Evolutionary conservation across 2,888 invertebrate species (phyloP).

Genomic region (Mythimna impura): DNA sequence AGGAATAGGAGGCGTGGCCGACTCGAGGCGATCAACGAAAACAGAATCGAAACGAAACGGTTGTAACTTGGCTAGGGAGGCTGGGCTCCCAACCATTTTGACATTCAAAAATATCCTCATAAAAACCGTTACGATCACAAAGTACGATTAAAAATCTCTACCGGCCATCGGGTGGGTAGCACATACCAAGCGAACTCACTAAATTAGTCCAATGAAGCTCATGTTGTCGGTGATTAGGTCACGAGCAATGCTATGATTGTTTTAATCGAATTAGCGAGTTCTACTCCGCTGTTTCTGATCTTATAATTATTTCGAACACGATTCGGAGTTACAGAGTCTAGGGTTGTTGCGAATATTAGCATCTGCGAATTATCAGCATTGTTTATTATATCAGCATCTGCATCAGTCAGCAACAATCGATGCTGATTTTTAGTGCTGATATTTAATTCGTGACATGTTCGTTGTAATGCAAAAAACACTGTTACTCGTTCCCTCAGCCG

Average conservation of each 20-base stretch:
- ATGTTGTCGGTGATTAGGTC: constrained; percentile 71
- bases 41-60: too few relatives aligned
- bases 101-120: background rate
- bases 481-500: too few relatives aligned
- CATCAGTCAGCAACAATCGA: too few relatives aligned
- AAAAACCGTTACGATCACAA: background rate
- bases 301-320: constrained; percentile 23
- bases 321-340: background rate
- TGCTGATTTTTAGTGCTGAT: too few relatives aligned
- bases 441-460: too few relatives aligned
- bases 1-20: too few relatives aligned
- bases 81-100: background rate
- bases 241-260: constrained; percentile 65
- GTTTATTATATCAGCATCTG: too few relatives aligned
- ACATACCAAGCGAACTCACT: constrained; percentile 56
- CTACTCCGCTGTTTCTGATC: constrained; percentile 38
- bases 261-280: constrained; percentile 74
- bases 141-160: constrained; percentile 32
- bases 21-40: too few relatives aligned
- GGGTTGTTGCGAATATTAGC: too few relatives aligned
- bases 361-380: too few relatives aligned
- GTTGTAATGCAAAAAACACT: too few relatives aligned
- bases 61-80: too few relatives aligned
- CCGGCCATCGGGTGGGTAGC: constrained; percentile 25
- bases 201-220: constrained; percentile 72